Base-by-base conservation (phyloP, 2,797 vertebrate species). In the Enteromius afrohamiltoni region DNA sequence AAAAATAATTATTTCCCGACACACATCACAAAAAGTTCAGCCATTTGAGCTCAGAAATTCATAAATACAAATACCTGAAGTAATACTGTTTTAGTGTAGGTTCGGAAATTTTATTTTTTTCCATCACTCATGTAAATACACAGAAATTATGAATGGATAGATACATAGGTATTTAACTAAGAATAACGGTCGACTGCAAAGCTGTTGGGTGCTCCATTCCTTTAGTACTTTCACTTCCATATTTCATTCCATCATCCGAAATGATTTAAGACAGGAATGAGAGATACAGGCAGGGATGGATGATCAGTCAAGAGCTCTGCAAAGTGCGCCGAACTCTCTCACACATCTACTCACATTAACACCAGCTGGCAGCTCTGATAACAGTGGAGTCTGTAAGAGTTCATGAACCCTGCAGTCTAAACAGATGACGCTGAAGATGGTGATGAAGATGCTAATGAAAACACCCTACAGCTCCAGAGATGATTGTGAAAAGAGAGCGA, bases 111-210 rank as follows among this genome's bases (percentile, higher is more conserved):
- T 83, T 86, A 83, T 83, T 84, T 42, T 42, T 49, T 49, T 71
- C 60, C 49, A 67, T 79, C 62, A 70, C 37, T 55, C 23, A 58
- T 76, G 53, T 70, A 79, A 55, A 86, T 84, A 79, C 62, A 75
- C 67, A 79, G 47, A 75, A 71, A 51, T 73, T 42, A 73, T 49
- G n/a, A 80, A 73, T 42, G 58, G 49, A 77, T 79, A 86, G 64
- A 86, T 82, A 85, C 53, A 62, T 74, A 58, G 9, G 19, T 67
- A 74, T 69, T 69, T 71, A 83, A 58, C 82, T 81, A 85, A 75
- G 58, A 29, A 74, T 77, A 80, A 29, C 23, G 42, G 73, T 53
- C 51, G 31, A 70, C 70, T 77, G 42, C 64, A 62, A 69, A 80
- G 53, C 45, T 23, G 47, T 58, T 31, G 62, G 34, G 37, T 37